These are phyloP conservation scores for Sardinella longiceps DNA, from an alignment of 2,797 vertebrate genomes.

Conservation along the genomic window DNA sequence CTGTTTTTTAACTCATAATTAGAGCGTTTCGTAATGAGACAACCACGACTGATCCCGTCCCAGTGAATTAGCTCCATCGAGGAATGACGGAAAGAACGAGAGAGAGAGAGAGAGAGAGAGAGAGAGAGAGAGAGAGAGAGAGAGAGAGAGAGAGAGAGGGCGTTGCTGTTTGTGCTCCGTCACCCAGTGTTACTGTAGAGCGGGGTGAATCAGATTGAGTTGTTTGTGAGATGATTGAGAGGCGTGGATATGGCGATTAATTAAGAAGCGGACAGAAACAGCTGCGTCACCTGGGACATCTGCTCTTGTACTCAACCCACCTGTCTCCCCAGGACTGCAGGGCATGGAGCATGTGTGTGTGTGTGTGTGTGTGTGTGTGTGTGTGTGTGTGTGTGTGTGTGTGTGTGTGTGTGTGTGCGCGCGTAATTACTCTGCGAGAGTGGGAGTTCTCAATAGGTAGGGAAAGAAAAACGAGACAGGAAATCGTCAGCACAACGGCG, in stretches of 20 bases:
- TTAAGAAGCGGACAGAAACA: background rate
- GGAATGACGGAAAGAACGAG: background rate
- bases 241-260: background rate
- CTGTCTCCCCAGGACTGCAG: background rate
- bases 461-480: background rate
- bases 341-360: background rate
- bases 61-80: slow-evolving; percentile 27
- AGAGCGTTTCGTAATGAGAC: slow-evolving; percentile 40
- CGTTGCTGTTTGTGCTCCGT: background rate
- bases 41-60: slow-evolving; percentile 33
- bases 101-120: background rate
- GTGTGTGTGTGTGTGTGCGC: background rate
- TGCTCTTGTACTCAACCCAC: background rate
- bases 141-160: background rate
- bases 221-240: background rate
- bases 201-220: background rate
- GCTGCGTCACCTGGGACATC: slow-evolving; percentile 1
- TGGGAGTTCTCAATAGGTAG: background rate
- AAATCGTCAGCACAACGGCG: background rate
- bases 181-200: background rate
- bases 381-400: background rate
- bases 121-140: slow-evolving; percentile 18
- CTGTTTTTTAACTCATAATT: slow-evolving; percentile 46
- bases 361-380: slow-evolving; percentile 2
- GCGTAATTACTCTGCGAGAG: background rate